Base-by-base conservation (phyloP, 2,888 invertebrate species). In the Euplagia quadripunctaria region DNA sequence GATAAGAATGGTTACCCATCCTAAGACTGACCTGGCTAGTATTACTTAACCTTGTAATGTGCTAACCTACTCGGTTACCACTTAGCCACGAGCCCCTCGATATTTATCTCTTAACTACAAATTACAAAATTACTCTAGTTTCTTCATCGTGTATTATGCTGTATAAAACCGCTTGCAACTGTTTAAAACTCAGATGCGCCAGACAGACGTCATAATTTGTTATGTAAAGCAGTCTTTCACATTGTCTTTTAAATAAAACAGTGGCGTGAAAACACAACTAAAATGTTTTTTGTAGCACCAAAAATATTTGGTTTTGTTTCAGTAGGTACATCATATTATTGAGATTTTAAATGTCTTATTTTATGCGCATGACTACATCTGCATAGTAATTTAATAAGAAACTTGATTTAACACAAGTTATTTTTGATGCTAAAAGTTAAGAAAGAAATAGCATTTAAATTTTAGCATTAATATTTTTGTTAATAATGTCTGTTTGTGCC, bases 201-300 rank as follows among this genome's bases (percentile, higher is more conserved):
- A 70, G 31, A 1, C 20, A n/a, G 31, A 66, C 16, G 41, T 61
- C 51, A 72, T 42, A 63, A 72, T 63, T 63, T 51, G 67, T 72
- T 42, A 61, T 67, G 61, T 41, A 63, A 63, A 67, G 16, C 12
- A 66, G n/a, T 63, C 42, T 42, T 51, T 41, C 7, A 42, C 20
- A 51, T 67, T 67, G 41, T 58, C 41, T 51, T 31, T 63, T 11
- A 14, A 49, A 69, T 63, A 49, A 68, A 61, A 68, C 61, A 20
- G 7, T 58, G n/a, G 6, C n/a, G n/a, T 55, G n/a, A 58, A 58
- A 58, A 58, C 16, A 52, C 6, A 0, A 52, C 52, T 16, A 17
- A 52, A 52, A 5, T 52, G 17, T 52, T 16, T 52, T 52, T 16
- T 14, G 14, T 16, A 52, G 1, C 51, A 16, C 51, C 14, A 52